Percentiles rank a stretch among this genome's conserved stretches.
phyloP scores from a whole-genome alignment of 2,888 invertebrate species.

The Nomada lathburiana region DNA sequence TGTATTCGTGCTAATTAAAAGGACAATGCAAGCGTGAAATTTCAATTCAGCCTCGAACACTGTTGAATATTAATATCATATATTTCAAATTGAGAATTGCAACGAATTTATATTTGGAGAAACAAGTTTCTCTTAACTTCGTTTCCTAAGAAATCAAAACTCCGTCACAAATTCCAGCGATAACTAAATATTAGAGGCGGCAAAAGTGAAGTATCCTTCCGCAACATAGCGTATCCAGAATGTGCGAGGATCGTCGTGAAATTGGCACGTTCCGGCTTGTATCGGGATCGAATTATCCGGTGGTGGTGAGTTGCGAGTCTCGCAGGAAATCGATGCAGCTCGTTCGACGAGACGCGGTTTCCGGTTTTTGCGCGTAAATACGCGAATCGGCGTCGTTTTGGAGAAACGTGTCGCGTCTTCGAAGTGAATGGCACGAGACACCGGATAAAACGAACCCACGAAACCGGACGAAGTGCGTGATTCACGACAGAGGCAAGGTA shows the following conservation, averaged over 20 bases:
- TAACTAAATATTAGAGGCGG: neutral
- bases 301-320: slow-evolving; percentile 51
- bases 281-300: slow-evolving; percentile 66
- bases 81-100: no score
- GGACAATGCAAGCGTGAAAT: neutral
- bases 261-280: slow-evolving; percentile 40
- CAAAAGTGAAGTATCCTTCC: neutral
- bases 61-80: no score
- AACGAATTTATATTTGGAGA: no score
- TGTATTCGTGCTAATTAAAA: neutral
- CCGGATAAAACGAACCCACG: neutral
- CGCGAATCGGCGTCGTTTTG: slow-evolving; percentile 28
- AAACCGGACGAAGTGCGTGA: neutral
- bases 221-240: slow-evolving; percentile 39
- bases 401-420: slow-evolving; percentile 18
- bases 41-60: neutral
- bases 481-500: neutral
- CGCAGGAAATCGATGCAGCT: slow-evolving; percentile 63
- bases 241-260: slow-evolving; percentile 47
- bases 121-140: no score
- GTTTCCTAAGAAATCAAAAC: no score
- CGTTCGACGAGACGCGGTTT: slow-evolving; percentile 27
- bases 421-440: neutral
- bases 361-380: slow-evolving; percentile 54
- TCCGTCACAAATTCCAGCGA: no score